Evolutionary conservation across 2,888 invertebrate genomes (phyloP).

Genomic region (Digitonthophagus gazella): DNA sequence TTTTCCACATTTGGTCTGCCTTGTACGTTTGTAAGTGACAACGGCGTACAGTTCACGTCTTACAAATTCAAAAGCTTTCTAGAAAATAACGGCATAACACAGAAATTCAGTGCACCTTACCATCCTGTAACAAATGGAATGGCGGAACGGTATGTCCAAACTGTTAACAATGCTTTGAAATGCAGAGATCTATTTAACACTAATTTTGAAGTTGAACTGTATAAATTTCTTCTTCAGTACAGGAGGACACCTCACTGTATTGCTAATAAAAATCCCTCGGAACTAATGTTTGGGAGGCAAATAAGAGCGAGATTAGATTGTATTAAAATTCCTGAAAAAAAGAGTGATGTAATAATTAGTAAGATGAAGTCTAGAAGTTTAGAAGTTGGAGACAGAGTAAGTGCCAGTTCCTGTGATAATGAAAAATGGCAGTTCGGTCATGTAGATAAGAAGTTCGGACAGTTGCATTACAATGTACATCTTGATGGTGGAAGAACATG

Average conservation of each 20-base stretch:
- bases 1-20: conserved; percentile 38
- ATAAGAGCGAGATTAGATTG: conserved; percentile 21
- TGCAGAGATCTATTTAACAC: conserved; percentile 4
- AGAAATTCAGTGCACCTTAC: not conserved
- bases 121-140: not conserved
- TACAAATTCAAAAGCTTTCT: not conserved
- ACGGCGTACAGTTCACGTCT: not conserved
- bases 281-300: conserved; percentile 30
- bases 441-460: too few relatives aligned
- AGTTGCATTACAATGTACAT: too few relatives aligned
- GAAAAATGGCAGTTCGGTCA: conserved; percentile 1
- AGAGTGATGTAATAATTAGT: not conserved
- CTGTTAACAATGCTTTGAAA: not conserved
- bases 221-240: conserved; percentile 20
- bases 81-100: not conserved
- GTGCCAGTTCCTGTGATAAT: not conserved
- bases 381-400: not conserved
- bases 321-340: conserved; percentile 1
- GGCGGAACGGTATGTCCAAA: not conserved
- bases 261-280: conserved; percentile 29
- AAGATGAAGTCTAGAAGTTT: not conserved
- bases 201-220: not conserved
- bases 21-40: conserved; percentile 26
- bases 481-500: too few relatives aligned
- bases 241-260: conserved; percentile 26